Evolutionary conservation across 2,888 invertebrate genomes (phyloP).

Genomic region (Trichopoda pennipes): DNA sequence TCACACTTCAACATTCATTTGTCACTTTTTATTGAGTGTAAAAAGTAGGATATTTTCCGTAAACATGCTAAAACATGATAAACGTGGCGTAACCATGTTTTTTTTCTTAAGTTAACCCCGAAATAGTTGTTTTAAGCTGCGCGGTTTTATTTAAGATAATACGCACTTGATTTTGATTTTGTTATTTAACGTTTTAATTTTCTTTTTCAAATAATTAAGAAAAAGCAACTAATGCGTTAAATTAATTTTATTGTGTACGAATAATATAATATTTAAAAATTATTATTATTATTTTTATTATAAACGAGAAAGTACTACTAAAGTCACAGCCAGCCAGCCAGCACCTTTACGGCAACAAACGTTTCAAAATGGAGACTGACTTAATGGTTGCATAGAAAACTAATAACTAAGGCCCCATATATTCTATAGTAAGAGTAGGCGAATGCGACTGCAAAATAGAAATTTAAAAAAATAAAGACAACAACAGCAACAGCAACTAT

Average conservation of each 20-base stretch:
- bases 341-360: conserved; percentile 66
- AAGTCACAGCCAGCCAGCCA: conserved; percentile 50
- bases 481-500: conserved; percentile 6
- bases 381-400: conserved; percentile 69
- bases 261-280: conserved; percentile 24
- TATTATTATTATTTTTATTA: neutral
- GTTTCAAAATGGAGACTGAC: conserved; percentile 69
- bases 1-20: neutral
- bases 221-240: conserved; percentile 3
- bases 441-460: conserved; percentile 68
- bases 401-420: conserved; percentile 68
- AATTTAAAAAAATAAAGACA: conserved; percentile 28
- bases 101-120: neutral
- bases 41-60: conserved; percentile 1
- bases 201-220: neutral
- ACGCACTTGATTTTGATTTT: neutral
- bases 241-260: conserved; percentile 5
- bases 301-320: conserved; percentile 5
- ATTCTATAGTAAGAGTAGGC: conserved; percentile 69
- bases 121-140: conserved; percentile 6
- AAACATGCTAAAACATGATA: conserved; percentile 13
- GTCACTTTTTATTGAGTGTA: conserved; percentile 44
- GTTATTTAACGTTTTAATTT: conserved; percentile 3
- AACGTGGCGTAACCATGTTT: conserved; percentile 55
- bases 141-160: conserved; percentile 2